A percentile compares a stretch with the other conserved stretches of the same genome.
phyloP scores from a whole-genome alignment of 2,113 vertebrate species.

The Thamnophis sirtalis region DNA sequence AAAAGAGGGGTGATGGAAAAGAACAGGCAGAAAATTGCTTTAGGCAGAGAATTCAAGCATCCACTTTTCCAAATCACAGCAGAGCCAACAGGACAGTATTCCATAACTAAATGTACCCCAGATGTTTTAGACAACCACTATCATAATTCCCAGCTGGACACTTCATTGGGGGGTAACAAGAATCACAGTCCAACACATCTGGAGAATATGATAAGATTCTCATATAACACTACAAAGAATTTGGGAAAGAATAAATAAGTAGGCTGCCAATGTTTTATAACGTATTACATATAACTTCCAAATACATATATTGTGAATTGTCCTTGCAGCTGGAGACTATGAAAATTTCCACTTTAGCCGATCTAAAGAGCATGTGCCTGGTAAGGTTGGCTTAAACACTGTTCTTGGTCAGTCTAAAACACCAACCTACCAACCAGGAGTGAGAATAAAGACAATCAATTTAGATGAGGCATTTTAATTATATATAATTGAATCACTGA shows the following conservation, averaged over 20 bases:
- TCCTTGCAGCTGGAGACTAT: background rate
- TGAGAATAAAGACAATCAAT: background rate
- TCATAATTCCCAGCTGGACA: background rate
- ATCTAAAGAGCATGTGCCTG: background rate
- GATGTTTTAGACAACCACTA: background rate
- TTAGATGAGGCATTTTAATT: background rate
- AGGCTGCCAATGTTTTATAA: background rate
- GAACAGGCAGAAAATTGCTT: background rate
- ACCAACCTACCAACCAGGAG: background rate
- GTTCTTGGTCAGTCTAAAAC: background rate
- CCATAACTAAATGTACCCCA: background rate
- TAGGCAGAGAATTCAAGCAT: background rate
- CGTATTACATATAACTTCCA: background rate
- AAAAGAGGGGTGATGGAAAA: background rate
- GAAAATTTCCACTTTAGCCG: background rate
- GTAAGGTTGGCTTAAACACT: background rate
- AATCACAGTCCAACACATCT: background rate
- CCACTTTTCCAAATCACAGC: background rate
- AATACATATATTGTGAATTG: background rate
- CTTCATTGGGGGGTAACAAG: background rate
- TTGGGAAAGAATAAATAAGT: background rate
- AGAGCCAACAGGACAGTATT: background rate
- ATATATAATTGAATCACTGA: background rate
- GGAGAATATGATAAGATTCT: background rate
- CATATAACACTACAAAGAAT: background rate